Evolutionary conservation across 2,113 vertebrate genomes (phyloP), one percentile per base, ranked within the genome.

Genomic region (Tilapia sparmanii): DNA sequence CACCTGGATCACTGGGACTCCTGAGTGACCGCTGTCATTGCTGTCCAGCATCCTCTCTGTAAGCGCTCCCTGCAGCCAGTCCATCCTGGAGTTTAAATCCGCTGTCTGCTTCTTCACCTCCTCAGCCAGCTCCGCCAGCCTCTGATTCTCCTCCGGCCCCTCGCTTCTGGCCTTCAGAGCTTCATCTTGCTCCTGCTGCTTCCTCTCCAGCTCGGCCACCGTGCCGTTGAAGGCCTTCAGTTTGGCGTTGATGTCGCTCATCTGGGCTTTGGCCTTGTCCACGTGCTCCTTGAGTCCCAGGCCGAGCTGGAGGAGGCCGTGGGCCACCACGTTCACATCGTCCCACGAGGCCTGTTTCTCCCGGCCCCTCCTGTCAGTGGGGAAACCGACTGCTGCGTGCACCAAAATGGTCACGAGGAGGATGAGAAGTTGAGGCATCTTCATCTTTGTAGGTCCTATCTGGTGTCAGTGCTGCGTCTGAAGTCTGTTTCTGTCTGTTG

Each of bases 291-390:
- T 98, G 84, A 99, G 97, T 16, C 97, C 98, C 93, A 97, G 97
- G 45, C 98, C 98, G n/a, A 99, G 97, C 96, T 99, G 98, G 89
- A 99, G 97, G 45, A 99, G 96, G 81, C 98, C 98, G 42, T 99
- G 98, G 2, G 98, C 97, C 84, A 99, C 94, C 84, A 99, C 95
- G 53, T 99, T 99, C 88, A 99, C 95, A 87, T 99, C 98, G 42
- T 99, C 98, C 98, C 98, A 98, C 63, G 98, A 98, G 38, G 97
- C 98, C n/a, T 94, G 96, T 55, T 97, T 96, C 13, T 91, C 93
- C 59, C 89, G 90, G 84, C 83, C 59, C 47, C 91, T 92, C 33
- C 93, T 92, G 9, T 94, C 94, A 3, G 73, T 2, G 87, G 95
- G 90, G 85, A 95, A 95, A 10, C 82, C 91, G 22, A 29, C 22